These are phyloP conservation scores for Coptotermes formosanus DNA, from an alignment of 1,140 invertebrate genomes.

Conservation along the genomic window DNA sequence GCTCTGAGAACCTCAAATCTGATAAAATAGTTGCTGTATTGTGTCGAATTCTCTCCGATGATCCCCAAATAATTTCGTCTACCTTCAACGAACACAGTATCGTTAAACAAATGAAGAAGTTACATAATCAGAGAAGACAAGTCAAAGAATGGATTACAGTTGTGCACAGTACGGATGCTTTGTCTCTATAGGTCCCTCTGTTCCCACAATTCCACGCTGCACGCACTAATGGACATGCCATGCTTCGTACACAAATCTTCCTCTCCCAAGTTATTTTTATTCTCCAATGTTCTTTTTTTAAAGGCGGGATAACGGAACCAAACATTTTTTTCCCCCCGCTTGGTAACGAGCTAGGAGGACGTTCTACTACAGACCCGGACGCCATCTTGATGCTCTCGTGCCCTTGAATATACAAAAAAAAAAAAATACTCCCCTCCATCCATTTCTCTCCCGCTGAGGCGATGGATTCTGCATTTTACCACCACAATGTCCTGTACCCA, in stretches of 20 bases:
- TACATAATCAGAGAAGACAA: neutral
- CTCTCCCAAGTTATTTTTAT: slow-evolving; percentile 15
- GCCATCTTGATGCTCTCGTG: slow-evolving; percentile 17
- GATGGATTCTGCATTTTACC: neutral
- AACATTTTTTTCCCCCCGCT: neutral
- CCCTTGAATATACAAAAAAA: neutral
- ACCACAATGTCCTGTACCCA: neutral
- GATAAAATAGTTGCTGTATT: too few species aligned
- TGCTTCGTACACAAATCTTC: slow-evolving; percentile 15
- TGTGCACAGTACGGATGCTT: neutral
- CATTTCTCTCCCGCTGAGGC: slow-evolving; percentile 1
- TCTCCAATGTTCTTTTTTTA: neutral
- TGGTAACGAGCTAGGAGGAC: slow-evolving; percentile 4
- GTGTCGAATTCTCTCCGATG: too few species aligned
- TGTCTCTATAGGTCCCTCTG: neutral
- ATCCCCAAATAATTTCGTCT: too few species aligned
- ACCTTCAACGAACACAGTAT: too few species aligned
- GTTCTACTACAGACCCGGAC: neutral
- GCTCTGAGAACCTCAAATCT: too few species aligned
- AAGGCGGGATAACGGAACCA: slow-evolving; percentile 1
- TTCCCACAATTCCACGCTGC: neutral
- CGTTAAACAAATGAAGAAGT: too few species aligned
- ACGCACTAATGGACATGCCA: slow-evolving; percentile 12
- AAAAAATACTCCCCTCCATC: neutral
- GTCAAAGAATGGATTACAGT: neutral